A percentile compares a stretch with the other conserved stretches of the same genome.
Conservation (phyloP, 2,113 vertebrate genomes). For the Bufo gargarizans region DNA sequence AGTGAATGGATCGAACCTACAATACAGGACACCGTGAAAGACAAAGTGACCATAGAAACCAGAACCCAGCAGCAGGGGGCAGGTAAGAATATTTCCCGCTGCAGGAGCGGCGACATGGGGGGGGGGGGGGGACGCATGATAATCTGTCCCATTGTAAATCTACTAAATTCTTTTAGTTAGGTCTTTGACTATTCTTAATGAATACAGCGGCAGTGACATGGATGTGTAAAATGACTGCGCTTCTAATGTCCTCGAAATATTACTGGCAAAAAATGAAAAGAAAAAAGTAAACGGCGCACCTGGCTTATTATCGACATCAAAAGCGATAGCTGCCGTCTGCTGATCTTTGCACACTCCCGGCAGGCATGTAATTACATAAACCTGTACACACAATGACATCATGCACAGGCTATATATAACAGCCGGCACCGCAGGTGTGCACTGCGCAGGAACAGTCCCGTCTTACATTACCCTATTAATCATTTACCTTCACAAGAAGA, state of each 20-base stretch:
- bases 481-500: constrained; percentile 34
- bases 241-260: neutral
- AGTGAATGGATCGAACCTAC: no score
- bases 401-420: constrained; percentile 10
- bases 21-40: no score
- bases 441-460: neutral
- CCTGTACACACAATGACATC: constrained; percentile 47
- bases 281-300: neutral
- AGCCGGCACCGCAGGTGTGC: constrained; percentile 28
- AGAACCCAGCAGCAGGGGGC: no score
- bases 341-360: constrained; percentile 13
- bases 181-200: no score
- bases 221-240: no score
- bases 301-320: constrained; percentile 30
- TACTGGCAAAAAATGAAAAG: neutral
- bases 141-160: no score
- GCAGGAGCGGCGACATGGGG: no score
- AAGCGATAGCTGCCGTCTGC: neutral
- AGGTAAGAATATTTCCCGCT: no score
- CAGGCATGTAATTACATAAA: constrained; percentile 28
- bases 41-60: no score
- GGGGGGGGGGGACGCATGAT: no score
- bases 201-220: no score
- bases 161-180: no score
- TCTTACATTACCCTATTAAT: constrained; percentile 40